These are phyloP conservation scores for Pseudotriccus pelzelni DNA, from an alignment of 2,797 vertebrate genomes.

Conservation along the genomic window DNA sequence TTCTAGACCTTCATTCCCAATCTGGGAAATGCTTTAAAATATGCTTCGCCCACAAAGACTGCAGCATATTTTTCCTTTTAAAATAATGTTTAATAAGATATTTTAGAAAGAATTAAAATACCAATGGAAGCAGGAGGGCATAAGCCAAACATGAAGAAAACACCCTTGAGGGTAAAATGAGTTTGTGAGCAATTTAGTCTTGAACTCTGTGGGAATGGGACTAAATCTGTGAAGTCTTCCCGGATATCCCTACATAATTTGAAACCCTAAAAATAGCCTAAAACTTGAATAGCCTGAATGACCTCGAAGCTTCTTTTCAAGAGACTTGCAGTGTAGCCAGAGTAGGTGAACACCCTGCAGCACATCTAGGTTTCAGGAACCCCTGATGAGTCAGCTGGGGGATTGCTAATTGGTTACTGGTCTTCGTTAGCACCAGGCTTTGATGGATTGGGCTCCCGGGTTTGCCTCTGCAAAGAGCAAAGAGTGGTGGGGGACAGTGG, in stretches of 20 bases:
- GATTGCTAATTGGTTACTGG: background rate
- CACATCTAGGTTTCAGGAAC: background rate
- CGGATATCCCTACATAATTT: slow-evolving; percentile 26
- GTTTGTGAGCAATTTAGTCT: slow-evolving; percentile 23
- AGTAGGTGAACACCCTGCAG: slow-evolving; percentile 19
- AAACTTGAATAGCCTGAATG: background rate
- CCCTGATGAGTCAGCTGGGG: background rate
- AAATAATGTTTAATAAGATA: background rate
- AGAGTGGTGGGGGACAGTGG: background rate
- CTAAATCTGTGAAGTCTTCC: slow-evolving; percentile 48
- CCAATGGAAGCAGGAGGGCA: background rate
- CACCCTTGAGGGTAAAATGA: slow-evolving; percentile 25
- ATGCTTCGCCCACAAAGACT: background rate
- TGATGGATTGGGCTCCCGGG: background rate
- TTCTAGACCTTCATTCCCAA: background rate
- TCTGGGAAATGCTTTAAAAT: background rate
- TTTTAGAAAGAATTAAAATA: background rate
- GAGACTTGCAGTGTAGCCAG: background rate
- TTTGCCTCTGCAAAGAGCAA: background rate
- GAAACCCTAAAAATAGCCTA: slow-evolving; percentile 44
- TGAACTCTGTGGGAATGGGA: slow-evolving; percentile 53
- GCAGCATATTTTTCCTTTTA: background rate
- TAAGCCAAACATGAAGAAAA: slow-evolving; percentile 32
- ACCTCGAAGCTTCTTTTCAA: background rate
- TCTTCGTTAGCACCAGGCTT: background rate